A percentile compares a stretch with the other conserved stretches of the same genome.
Conservation (phyloP, 2,113 vertebrate species). For the Heteronetta atricapilla region DNA sequence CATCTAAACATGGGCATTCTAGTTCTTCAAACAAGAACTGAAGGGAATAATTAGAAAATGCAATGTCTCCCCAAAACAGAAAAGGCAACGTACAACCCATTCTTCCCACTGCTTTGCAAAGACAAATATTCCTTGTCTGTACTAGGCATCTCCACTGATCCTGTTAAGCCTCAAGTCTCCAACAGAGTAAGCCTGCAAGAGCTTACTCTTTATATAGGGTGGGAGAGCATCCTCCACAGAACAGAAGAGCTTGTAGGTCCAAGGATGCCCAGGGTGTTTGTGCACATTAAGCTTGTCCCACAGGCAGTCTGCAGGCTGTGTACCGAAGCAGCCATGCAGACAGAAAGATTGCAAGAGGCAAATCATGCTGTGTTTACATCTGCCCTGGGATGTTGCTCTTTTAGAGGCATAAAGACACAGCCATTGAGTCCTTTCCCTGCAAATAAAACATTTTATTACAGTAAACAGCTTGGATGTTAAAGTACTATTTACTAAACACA, state of each 20-base stretch:
- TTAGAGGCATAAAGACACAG: background rate
- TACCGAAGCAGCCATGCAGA: background rate
- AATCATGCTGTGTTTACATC: background rate
- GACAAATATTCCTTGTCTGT: background rate
- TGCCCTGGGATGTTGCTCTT: background rate
- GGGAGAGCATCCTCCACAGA: background rate
- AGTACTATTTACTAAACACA: background rate
- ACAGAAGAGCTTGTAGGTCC: background rate
- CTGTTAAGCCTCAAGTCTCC: background rate
- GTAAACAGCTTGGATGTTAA: conserved; percentile 11
- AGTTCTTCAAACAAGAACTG: background rate
- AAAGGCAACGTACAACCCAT: background rate
- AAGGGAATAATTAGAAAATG: background rate
- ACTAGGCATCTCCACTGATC: background rate
- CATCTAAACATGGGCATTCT: background rate
- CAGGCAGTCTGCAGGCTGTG: background rate
- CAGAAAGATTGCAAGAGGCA: background rate
- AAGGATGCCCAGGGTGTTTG: rapidly evolving
- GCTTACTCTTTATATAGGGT: background rate
- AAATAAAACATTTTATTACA: background rate
- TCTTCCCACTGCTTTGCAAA: background rate
- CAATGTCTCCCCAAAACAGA: background rate
- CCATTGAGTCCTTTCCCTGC: background rate
- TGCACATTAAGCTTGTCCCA: background rate
- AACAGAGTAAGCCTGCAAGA: background rate